Evolutionary conservation across 2,113 vertebrate genomes (phyloP).

Genomic region (Chloropsis cyanopogon): DNA sequence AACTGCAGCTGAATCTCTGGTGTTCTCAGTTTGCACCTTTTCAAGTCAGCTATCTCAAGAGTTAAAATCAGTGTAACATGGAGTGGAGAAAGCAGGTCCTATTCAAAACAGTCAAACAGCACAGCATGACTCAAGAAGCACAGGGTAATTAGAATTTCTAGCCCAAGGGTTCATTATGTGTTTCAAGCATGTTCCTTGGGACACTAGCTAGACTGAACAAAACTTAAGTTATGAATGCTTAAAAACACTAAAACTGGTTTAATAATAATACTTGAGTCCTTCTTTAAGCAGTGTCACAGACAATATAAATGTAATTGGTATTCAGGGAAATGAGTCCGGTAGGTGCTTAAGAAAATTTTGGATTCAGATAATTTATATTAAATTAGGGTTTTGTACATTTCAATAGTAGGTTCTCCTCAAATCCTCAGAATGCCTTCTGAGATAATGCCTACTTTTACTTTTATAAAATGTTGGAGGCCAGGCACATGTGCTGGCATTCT

Average conservation of each 20-base stretch:
- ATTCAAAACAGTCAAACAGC: neutral
- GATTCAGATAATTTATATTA: neutral
- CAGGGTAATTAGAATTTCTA: neutral
- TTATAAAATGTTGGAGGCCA: neutral
- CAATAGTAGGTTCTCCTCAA: neutral
- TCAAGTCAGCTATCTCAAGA: neutral
- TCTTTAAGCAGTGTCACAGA: neutral
- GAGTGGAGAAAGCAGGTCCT: neutral
- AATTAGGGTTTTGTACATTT: neutral
- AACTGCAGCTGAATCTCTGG: neutral
- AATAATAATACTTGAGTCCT: neutral
- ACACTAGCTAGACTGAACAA: neutral
- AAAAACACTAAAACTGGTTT: neutral
- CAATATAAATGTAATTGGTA: neutral
- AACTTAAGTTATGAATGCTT: neutral
- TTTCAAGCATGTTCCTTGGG: neutral
- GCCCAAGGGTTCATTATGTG: no score
- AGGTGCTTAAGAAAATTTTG: neutral
- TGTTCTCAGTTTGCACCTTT: neutral
- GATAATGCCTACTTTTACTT: neutral
- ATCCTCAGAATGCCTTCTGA: neutral
- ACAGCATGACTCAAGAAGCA: neutral
- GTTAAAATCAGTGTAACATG: neutral
- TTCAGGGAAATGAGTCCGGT: neutral
- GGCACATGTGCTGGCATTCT: neutral